These are phyloP conservation scores for Tarsius wallacei DNA, from an alignment of 2,797 vertebrate species.

Conservation along the genomic window DNA sequence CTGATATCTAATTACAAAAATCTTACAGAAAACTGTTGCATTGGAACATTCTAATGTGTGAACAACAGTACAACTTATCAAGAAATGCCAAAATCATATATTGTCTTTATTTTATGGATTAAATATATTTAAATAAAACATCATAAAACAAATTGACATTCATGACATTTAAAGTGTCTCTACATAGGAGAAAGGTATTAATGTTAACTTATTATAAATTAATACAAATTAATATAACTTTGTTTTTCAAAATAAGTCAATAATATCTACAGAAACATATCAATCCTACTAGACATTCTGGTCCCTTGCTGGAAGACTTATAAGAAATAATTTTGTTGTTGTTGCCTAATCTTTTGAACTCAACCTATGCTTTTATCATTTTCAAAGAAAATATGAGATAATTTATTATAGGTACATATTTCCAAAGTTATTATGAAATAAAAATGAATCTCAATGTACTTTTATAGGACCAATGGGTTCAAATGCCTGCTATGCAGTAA, in stretches of 20 bases:
- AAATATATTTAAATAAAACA: not conserved
- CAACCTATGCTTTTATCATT: not conserved
- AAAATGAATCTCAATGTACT: not conserved
- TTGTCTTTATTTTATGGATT: not conserved
- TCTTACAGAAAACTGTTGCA: not conserved
- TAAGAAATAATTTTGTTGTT: not conserved
- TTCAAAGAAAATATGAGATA: not conserved
- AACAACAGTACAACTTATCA: not conserved
- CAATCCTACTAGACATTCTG: not conserved
- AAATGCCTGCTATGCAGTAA: too few species aligned
- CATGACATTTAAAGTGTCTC: not conserved
- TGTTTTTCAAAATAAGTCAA: conserved; percentile 10
- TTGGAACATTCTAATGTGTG: not conserved
- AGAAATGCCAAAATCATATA: not conserved
- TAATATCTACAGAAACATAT: conserved; percentile 15
- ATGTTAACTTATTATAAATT: not conserved
- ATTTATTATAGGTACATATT: not conserved
- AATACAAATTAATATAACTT: not conserved
- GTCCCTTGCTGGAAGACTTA: not conserved
- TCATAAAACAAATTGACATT: not conserved
- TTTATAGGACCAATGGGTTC: too few species aligned
- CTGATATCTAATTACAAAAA: not conserved
- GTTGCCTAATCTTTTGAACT: not conserved
- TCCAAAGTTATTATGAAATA: conserved; percentile 31
- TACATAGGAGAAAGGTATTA: not conserved